Evolutionary conservation across 37 sponge, comb jelly and placozoan genomes (phyloP).

Genomic region (Chondrilla cf. caribensis): DNA sequence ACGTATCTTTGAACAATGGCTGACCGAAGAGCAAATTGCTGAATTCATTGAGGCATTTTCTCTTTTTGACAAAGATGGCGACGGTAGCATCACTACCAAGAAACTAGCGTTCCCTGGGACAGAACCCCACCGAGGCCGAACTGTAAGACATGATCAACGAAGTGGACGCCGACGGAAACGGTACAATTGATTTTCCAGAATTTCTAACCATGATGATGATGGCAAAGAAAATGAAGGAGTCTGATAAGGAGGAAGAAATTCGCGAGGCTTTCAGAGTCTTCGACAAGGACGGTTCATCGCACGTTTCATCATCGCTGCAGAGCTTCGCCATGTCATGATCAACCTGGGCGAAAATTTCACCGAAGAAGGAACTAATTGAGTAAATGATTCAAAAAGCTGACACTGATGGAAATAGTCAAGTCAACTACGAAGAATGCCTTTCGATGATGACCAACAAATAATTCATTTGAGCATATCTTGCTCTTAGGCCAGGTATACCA

Average conservation of each 20-base stretch:
- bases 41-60: slow-evolving; percentile 80
- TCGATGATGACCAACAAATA: slow-evolving; percentile 54
- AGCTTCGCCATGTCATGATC: slow-evolving; percentile 54
- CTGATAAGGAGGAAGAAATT: slow-evolving; percentile 36
- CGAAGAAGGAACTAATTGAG: slow-evolving; percentile 57
- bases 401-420: slow-evolving; percentile 53
- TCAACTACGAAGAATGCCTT: slow-evolving; percentile 63
- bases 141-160: slow-evolving; percentile 73
- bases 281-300: slow-evolving; percentile 47
- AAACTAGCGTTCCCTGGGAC: slow-evolving; percentile 77
- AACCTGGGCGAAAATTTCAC: slow-evolving; percentile 62
- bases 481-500: too few relatives aligned
- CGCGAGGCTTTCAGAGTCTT: slow-evolving; percentile 56
- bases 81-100: slow-evolving; percentile 71
- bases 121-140: slow-evolving; percentile 74
- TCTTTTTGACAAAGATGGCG: slow-evolving; percentile 83
- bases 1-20: too few relatives aligned
- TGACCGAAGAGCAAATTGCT: slow-evolving; percentile 62
- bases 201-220: slow-evolving; percentile 48
- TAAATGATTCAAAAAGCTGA: slow-evolving; percentile 73
- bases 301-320: neutral
- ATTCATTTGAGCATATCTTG: too few relatives aligned
- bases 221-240: slow-evolving; percentile 26
- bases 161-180: slow-evolving; percentile 54
- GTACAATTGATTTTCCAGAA: slow-evolving; percentile 50